Percentiles rank a stretch among this genome's conserved stretches.
Conservation (phyloP, 2,888 invertebrate species). For the Drosophila subsilvestris region DNA sequence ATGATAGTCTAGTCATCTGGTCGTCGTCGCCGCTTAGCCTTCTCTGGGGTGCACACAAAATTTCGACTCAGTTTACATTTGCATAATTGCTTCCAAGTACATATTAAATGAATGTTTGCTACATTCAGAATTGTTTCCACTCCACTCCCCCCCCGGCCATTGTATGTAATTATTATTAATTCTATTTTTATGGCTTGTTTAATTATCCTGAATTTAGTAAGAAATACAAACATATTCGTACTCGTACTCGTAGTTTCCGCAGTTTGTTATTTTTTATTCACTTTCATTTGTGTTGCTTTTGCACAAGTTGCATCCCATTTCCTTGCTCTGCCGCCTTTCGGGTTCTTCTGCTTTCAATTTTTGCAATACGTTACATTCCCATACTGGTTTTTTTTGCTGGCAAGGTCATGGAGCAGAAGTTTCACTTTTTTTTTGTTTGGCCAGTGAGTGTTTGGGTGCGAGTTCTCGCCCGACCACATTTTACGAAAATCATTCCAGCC, state of each 20-base stretch:
- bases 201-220: background rate
- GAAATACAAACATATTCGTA: background rate
- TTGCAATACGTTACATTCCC: background rate
- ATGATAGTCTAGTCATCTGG: background rate
- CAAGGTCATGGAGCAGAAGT: background rate
- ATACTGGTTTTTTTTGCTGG: background rate
- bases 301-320: background rate
- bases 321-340: background rate
- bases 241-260: background rate
- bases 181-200: background rate
- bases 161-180: background rate
- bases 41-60: background rate
- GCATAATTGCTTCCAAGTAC: background rate
- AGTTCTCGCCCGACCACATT: background rate
- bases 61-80: background rate
- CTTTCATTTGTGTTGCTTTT: background rate
- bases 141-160: conserved; percentile 1
- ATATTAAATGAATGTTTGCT: background rate
- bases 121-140: background rate
- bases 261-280: background rate
- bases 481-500: background rate
- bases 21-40: no score
- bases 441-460: no score
- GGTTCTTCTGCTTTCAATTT: background rate
- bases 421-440: background rate